These are phyloP conservation scores for Cataglyphis hispanica DNA, from an alignment of 1,140 invertebrate species.

Conservation along the genomic window DNA sequence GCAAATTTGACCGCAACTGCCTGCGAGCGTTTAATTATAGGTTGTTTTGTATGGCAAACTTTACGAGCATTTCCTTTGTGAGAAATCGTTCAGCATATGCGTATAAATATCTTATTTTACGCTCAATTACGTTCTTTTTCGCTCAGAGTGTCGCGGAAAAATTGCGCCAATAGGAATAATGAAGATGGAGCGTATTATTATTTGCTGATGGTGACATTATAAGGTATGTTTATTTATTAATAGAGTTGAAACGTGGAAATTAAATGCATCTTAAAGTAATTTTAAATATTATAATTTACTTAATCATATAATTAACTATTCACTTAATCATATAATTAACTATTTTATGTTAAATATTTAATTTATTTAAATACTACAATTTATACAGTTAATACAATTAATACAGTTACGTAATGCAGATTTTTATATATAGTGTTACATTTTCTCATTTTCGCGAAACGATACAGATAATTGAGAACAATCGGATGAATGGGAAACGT, in stretches of 20 bases:
- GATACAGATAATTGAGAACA: background rate
- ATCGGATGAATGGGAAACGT: background rate
- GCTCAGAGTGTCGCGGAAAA: background rate
- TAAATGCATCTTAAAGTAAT: background rate
- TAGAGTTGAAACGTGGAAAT: background rate
- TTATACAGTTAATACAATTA: too few relatives aligned
- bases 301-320: too few relatives aligned
- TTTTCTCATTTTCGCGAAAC: background rate
- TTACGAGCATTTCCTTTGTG: constrained; percentile 50
- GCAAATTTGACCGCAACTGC: constrained; percentile 46
- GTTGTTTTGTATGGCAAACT: constrained; percentile 26
- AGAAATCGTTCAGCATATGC: constrained; percentile 7
- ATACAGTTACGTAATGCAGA: background rate
- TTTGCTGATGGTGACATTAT: background rate
- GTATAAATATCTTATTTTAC: constrained; percentile 16
- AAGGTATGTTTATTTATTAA: constrained; percentile 1
- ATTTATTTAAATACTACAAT: too few relatives aligned
- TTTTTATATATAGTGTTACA: background rate
- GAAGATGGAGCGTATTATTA: background rate
- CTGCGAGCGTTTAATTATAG: constrained; percentile 63
- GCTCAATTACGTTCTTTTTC: constrained; percentile 4
- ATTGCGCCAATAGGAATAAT: background rate
- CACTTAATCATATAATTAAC: too few relatives aligned
- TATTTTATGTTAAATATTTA: too few relatives aligned
- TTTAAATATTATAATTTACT: too few relatives aligned